phyloP scores from a whole-genome alignment of 2,797 vertebrate genomes.

The Dicrostonyx torquatus region DNA sequence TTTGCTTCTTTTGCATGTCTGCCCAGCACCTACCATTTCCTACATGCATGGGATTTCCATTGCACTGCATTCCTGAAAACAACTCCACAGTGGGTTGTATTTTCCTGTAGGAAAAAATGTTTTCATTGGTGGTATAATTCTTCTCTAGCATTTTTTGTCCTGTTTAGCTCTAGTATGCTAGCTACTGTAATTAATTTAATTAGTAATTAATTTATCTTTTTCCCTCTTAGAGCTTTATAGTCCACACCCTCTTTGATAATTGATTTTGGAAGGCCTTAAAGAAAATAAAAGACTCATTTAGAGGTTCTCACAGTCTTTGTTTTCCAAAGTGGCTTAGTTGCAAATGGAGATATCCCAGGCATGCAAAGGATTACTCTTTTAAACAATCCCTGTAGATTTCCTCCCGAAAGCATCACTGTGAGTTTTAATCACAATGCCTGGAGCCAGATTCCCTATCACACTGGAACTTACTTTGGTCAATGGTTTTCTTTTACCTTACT shows the following conservation, averaged over 20 bases:
- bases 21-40: neutral
- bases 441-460: neutral
- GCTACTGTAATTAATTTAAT: constrained; percentile 69
- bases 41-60: neutral
- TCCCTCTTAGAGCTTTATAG: constrained; percentile 48
- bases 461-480: constrained; percentile 3
- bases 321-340: constrained; percentile 32
- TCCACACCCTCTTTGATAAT: constrained; percentile 9
- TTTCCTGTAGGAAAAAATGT: constrained; percentile 20
- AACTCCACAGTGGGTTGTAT: neutral
- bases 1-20: neutral
- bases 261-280: constrained; percentile 58
- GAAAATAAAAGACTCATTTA: neutral
- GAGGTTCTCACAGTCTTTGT: neutral
- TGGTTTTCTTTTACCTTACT: neutral
- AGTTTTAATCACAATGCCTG: neutral
- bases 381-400: neutral
- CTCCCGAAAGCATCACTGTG: neutral
- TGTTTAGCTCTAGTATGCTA: neutral
- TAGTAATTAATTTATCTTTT: constrained; percentile 65
- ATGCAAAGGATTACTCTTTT: neutral
- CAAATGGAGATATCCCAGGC: neutral
- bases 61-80: neutral
- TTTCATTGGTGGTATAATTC: constrained; percentile 53
- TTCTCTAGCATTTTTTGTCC: constrained; percentile 49